A percentile compares a stretch with the other conserved stretches of the same genome.
Evolutionary conservation across 2,113 vertebrate species (phyloP).

Genomic region (Halichoeres trimaculatus): DNA sequence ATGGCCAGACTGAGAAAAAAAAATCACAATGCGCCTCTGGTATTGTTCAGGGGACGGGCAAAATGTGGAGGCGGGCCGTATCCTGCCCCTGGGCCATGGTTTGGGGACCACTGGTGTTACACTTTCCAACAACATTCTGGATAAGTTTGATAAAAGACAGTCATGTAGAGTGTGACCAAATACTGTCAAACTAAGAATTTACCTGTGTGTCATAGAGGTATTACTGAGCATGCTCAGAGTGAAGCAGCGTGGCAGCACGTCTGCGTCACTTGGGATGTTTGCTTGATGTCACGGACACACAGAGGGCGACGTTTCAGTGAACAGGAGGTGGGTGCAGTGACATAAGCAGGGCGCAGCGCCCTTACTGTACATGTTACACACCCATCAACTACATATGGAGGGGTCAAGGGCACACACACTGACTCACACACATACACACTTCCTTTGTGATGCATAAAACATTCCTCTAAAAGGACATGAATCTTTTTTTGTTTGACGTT

Average conservation of each 20-base stretch:
- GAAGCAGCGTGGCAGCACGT: constrained; percentile 30
- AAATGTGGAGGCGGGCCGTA: too few species aligned
- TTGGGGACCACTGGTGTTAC: too few species aligned
- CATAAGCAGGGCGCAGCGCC: constrained; percentile 74
- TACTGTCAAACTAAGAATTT: neutral
- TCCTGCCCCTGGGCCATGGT: too few species aligned
- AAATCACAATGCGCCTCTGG: too few species aligned
- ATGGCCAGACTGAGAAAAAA: too few species aligned
- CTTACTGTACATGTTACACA: constrained; percentile 36
- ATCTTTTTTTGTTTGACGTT: neutral
- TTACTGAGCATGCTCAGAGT: constrained; percentile 14
- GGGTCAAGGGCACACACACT: constrained; percentile 64
- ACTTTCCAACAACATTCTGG: neutral
- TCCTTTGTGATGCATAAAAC: constrained; percentile 1
- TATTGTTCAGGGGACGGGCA: too few species aligned
- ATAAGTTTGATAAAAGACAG: neutral
- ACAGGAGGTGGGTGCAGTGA: constrained; percentile 74
- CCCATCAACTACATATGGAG: constrained; percentile 70
- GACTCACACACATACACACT: constrained; percentile 20
- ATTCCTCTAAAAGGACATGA: neutral
- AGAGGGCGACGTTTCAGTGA: constrained; percentile 64
- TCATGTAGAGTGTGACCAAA: too few species aligned
- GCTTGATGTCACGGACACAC: constrained; percentile 58
- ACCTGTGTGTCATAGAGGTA: constrained; percentile 18
- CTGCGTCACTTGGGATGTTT: constrained; percentile 59